Evolutionary conservation across 2,888 invertebrate genomes (phyloP).

Genomic region (Hololepta plana): DNA sequence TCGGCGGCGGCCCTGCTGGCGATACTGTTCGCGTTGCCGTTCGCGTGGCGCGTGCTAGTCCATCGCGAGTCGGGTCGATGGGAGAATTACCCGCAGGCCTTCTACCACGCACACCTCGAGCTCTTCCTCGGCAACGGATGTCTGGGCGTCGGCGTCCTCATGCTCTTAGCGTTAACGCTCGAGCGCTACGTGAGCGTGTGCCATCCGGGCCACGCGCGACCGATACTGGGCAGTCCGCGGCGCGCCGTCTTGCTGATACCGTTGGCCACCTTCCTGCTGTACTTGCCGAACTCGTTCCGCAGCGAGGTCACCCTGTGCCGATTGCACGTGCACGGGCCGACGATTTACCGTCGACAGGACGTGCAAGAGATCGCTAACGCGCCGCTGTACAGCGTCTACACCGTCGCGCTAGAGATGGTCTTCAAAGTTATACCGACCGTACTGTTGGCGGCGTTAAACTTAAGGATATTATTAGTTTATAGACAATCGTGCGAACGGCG

Average conservation of each 20-base stretch:
- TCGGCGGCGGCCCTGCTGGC: conserved; percentile 61
- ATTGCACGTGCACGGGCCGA: conserved; percentile 28
- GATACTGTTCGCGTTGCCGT: conserved; percentile 49
- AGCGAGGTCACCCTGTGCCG: conserved; percentile 38
- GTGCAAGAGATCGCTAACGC: conserved; percentile 20
- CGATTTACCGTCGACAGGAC: conserved; percentile 34
- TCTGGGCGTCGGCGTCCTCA: conserved; percentile 56
- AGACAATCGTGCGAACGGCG: conserved; percentile 44
- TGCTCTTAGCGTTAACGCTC: conserved; percentile 53
- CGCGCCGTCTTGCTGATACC: conserved; percentile 46
- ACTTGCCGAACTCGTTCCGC: conserved; percentile 49
- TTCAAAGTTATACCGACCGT: conserved; percentile 52
- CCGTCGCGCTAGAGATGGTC: conserved; percentile 40
- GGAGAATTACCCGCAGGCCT: conserved; percentile 43
- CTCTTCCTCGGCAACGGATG: conserved; percentile 55
- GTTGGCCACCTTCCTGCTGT: conserved; percentile 43
- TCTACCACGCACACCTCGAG: conserved; percentile 51
- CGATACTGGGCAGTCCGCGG: conserved; percentile 39
- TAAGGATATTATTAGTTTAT: conserved; percentile 44
- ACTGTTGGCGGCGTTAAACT: conserved; percentile 42
- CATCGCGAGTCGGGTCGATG: conserved; percentile 47
- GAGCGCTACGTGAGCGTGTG: conserved; percentile 61
- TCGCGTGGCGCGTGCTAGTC: conserved; percentile 44
- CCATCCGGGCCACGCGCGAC: conserved; percentile 47
- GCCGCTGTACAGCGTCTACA: conserved; percentile 32